phyloP scores from a whole-genome alignment of 2,113 vertebrate genomes.

The Caloenas nicobarica region DNA sequence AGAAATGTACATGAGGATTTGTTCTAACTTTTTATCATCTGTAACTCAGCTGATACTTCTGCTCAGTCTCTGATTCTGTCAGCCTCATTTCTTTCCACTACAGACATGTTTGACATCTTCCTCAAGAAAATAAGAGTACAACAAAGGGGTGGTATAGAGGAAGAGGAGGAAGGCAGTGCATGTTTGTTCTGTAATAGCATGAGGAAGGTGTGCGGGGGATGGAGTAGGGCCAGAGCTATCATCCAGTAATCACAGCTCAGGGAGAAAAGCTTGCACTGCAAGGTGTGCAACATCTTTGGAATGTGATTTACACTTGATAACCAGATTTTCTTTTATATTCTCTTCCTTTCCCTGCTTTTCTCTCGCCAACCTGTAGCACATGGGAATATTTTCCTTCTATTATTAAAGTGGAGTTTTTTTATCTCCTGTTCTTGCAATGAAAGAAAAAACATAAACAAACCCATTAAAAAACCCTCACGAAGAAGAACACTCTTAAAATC shows the following conservation, averaged over 20 bases:
- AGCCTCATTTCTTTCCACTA: background rate
- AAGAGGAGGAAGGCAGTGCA: background rate
- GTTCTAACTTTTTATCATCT: background rate
- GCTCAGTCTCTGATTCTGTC: background rate
- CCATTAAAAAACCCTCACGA: background rate
- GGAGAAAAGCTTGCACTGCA: conserved; percentile 23
- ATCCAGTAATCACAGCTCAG: conserved; percentile 28
- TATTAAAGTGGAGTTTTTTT: background rate
- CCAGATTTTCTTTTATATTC: conserved; percentile 2
- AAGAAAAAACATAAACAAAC: background rate
- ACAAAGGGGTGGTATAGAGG: background rate
- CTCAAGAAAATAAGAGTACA: background rate
- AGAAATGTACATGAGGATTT: background rate
- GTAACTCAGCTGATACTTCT: conserved; percentile 12
- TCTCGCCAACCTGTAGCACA: background rate
- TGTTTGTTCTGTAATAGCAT: background rate
- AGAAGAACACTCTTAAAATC: background rate
- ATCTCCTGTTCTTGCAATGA: background rate
- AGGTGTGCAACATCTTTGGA: background rate
- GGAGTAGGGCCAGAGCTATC: background rate
- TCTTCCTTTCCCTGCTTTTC: background rate
- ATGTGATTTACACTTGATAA: conserved; percentile 42
- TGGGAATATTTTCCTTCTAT: conserved; percentile 10
- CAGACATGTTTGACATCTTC: background rate
- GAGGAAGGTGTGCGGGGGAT: background rate